A percentile compares a stretch with the other conserved stretches of the same genome.
Conservation (phyloP, 2,113 vertebrate genomes). For the Danio rerio region GRCz12tu NC_133198.1:36427501-36428000, state of each 20-base stretch:
- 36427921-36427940: slow-evolving; percentile 57
- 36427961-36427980: neutral
- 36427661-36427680: neutral
- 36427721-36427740: neutral
- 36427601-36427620: slow-evolving; percentile 3
- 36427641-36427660: slow-evolving; percentile 22
- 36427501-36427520: slow-evolving; percentile 3
- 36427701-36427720: neutral
- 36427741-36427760: neutral
- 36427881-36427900: slow-evolving; percentile 54
- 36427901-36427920: slow-evolving; percentile 44
- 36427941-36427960: slow-evolving; percentile 52
- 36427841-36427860: slow-evolving; percentile 28
- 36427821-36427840: slow-evolving; percentile 51
- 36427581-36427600: slow-evolving; percentile 17
- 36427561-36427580: neutral
- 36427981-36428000: neutral
- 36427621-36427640: neutral
- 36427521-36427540: neutral
- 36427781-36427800: slow-evolving; percentile 10
- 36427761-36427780: neutral
- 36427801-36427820: slow-evolving; percentile 55
- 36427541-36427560: neutral
- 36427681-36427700: neutral
- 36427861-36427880: slow-evolving; percentile 48